Conservation (phyloP, 2,888 invertebrate species). For the Rhamnusium bicolor region DNA sequence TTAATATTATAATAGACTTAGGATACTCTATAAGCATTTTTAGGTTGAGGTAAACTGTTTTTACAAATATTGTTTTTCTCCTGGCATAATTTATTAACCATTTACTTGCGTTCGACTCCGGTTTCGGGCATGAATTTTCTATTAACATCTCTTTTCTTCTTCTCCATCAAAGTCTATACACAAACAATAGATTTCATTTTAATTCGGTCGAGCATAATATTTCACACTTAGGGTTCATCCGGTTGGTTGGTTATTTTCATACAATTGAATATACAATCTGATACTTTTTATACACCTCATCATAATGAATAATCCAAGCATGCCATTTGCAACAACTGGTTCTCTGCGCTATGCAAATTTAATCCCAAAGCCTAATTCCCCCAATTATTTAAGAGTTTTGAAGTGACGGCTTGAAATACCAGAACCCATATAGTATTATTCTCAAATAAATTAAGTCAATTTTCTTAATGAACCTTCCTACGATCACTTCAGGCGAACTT, state of each 20-base stretch:
- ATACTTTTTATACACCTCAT: not conserved
- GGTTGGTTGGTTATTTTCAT: not conserved
- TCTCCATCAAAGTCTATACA: not conserved
- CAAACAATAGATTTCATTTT: not conserved
- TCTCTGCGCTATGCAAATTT: slow-evolving; percentile 21
- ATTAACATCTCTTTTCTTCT: not conserved
- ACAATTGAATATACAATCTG: not conserved
- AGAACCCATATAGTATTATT: slow-evolving; percentile 31
- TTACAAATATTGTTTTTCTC: not conserved
- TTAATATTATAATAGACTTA: too few relatives aligned
- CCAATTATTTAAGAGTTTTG: slow-evolving; percentile 30
- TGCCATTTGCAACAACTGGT: slow-evolving; percentile 28
- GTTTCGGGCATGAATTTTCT: not conserved
- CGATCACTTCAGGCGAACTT: slow-evolving; percentile 35
- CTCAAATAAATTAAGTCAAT: slow-evolving; percentile 36
- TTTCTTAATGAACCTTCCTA: slow-evolving; percentile 34
- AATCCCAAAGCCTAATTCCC: slow-evolving; percentile 28
- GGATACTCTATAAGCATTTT: too few relatives aligned
- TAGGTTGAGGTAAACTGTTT: too few relatives aligned
- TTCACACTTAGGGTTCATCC: not conserved
- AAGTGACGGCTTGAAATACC: slow-evolving; percentile 25
- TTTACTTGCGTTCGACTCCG: not conserved
- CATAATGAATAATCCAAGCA: slow-evolving; percentile 16
- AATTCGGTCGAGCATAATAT: not conserved
- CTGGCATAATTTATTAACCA: not conserved